phyloP scores from a whole-genome alignment of 2,888 invertebrate genomes.

The Vesta saturnalis region DNA sequence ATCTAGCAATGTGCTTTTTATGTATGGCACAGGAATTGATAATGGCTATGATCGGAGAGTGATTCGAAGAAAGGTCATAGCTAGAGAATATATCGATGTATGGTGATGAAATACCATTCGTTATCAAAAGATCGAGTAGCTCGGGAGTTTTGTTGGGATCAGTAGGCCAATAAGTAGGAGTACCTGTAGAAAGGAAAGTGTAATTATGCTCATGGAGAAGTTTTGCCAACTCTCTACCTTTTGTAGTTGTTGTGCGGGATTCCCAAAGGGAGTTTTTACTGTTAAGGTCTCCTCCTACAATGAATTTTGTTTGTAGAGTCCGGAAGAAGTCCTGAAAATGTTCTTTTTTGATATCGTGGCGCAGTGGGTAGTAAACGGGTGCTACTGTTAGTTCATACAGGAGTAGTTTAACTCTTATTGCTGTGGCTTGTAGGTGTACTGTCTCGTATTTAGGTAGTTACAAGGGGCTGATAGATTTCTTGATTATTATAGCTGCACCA shows the following conservation, averaged over 20 bases:
- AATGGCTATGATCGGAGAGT: conserved; percentile 5
- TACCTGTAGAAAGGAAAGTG: neutral
- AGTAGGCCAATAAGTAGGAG: neutral
- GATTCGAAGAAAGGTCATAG: neutral
- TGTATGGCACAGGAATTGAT: conserved; percentile 3
- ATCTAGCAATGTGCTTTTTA: conserved; percentile 11
- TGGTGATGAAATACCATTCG: neutral
- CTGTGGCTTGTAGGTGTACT: neutral
- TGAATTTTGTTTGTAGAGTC: neutral
- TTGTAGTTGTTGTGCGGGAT: no score
- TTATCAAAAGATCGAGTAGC: neutral
- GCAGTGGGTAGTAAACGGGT: neutral
- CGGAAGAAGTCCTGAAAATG: neutral
- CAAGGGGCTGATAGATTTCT: neutral
- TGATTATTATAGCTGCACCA: neutral
- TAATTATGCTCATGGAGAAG: neutral
- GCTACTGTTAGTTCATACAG: no score
- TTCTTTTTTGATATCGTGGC: no score
- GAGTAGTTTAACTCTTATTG: neutral
- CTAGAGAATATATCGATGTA: neutral
- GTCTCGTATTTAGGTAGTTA: neutral
- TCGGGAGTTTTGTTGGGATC: neutral
- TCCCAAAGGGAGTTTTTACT: no score
- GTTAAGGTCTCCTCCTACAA: neutral
- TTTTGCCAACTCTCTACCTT: neutral